Conservation (phyloP, 2,888 invertebrate species). For the Ophraella communa region DNA sequence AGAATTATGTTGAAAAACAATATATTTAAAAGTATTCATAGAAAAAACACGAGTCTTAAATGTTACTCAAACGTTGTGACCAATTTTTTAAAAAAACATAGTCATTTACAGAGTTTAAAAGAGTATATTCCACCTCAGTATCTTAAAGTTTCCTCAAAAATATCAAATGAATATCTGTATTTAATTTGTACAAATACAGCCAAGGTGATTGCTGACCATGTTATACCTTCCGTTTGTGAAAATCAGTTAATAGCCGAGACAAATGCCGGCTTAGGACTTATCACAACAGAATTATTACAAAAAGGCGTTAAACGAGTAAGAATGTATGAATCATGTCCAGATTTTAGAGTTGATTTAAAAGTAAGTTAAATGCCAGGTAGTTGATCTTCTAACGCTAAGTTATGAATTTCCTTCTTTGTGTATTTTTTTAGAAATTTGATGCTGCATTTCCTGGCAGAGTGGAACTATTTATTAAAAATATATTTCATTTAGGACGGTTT, state of each 20-base stretch:
- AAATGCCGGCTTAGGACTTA: conserved; percentile 72
- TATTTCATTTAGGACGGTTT: conserved; percentile 66
- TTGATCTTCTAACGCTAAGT: too few species aligned
- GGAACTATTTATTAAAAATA: conserved; percentile 63
- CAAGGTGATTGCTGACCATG: conserved; percentile 40
- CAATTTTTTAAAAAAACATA: conserved; percentile 30
- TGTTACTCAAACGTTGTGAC: conserved; percentile 16
- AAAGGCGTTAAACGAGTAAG: conserved; percentile 62
- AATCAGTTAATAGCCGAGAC: conserved; percentile 66
- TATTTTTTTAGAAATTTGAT: conserved; percentile 36
- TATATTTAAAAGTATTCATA: neutral
- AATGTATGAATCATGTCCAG: conserved; percentile 65
- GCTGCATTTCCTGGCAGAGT: conserved; percentile 45
- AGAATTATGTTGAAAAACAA: neutral
- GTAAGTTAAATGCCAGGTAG: conserved; percentile 48
- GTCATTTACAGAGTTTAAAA: conserved; percentile 26
- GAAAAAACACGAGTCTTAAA: neutral
- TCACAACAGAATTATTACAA: conserved; percentile 67
- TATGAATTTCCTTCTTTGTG: neutral
- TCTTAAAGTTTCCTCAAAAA: conserved; percentile 26
- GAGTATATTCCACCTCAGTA: conserved; percentile 39
- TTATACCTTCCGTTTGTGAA: conserved; percentile 40
- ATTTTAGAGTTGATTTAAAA: conserved; percentile 62
- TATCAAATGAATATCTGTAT: conserved; percentile 44
- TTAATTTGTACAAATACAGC: conserved; percentile 46